phyloP scores from a whole-genome alignment of 2,113 vertebrate species.

The Rhinopomastus cyanomelas region DNA sequence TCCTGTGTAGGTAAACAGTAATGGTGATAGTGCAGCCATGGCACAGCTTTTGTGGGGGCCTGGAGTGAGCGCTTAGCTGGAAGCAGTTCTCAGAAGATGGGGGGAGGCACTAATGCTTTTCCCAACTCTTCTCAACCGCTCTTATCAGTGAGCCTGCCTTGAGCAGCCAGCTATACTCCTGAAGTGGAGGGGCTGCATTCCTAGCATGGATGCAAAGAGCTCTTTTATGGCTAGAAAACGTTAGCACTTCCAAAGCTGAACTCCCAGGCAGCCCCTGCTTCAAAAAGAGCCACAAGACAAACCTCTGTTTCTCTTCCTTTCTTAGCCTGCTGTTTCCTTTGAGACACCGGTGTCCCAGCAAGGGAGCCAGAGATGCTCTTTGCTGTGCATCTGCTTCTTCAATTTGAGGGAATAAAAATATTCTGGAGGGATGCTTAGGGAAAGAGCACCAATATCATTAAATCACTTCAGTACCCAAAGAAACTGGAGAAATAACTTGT shows the following conservation, averaged over 20 bases:
- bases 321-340: background rate
- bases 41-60: background rate
- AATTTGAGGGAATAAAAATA: background rate
- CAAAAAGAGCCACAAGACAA: background rate
- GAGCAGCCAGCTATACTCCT: background rate
- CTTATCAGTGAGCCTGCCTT: slow-evolving; percentile 1
- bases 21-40: background rate
- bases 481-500: background rate
- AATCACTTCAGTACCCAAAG: background rate
- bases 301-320: background rate
- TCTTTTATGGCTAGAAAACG: background rate
- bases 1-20: accelerated
- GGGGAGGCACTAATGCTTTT: background rate
- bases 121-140: background rate
- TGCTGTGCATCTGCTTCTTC: slow-evolving; percentile 1
- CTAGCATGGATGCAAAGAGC: background rate
- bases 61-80: background rate
- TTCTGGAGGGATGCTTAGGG: background rate
- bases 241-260: background rate
- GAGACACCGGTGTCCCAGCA: background rate
- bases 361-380: background rate
- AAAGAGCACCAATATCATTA: background rate
- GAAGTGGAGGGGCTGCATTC: slow-evolving; percentile 11
- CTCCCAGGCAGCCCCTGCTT: background rate
- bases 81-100: background rate